Evolutionary conservation across 2,888 invertebrate species (phyloP).

Genomic region (Tricholauxania praeusta): DNA sequence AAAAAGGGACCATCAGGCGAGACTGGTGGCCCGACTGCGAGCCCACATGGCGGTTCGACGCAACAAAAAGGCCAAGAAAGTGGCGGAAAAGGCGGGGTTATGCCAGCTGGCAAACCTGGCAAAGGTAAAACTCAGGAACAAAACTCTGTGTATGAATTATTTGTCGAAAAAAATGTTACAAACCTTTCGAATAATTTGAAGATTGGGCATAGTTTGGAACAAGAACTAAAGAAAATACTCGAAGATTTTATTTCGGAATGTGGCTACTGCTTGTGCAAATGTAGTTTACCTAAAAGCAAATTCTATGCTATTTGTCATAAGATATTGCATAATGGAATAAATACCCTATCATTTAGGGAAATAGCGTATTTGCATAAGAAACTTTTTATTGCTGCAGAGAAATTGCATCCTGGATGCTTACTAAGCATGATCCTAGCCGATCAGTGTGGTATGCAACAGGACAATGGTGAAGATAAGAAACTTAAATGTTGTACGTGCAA

Average conservation of each 20-base stretch:
- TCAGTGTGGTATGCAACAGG: constrained; percentile 24
- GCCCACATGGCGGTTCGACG: too few relatives aligned
- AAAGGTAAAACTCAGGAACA: constrained; percentile 4
- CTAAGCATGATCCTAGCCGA: constrained; percentile 55
- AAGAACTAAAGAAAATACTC: constrained; percentile 57
- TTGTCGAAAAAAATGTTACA: constrained; percentile 53
- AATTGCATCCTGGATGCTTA: constrained; percentile 58
- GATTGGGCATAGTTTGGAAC: constrained; percentile 56
- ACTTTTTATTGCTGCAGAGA: constrained; percentile 58
- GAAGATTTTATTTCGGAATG: constrained; percentile 60
- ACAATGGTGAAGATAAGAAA: constrained; percentile 28
- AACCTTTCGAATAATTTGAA: constrained; percentile 51
- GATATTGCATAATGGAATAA: constrained; percentile 59
- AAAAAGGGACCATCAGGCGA: too few relatives aligned
- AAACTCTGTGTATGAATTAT: constrained; percentile 45
- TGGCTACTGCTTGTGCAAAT: constrained; percentile 58
- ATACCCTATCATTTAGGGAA: constrained; percentile 57
- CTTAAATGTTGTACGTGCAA: constrained; percentile 61
- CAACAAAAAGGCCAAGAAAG: too few relatives aligned
- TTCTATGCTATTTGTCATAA: constrained; percentile 61
- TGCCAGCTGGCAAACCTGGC: neutral
- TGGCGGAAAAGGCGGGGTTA: too few relatives aligned
- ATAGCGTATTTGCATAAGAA: constrained; percentile 61
- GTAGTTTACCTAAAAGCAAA: constrained; percentile 56
- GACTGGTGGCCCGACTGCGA: too few relatives aligned